Evolutionary conservation across 2,888 invertebrate species (phyloP), one percentile per base, ranked within the genome.

Genomic region (Caenorhabditis sp.): DNA sequence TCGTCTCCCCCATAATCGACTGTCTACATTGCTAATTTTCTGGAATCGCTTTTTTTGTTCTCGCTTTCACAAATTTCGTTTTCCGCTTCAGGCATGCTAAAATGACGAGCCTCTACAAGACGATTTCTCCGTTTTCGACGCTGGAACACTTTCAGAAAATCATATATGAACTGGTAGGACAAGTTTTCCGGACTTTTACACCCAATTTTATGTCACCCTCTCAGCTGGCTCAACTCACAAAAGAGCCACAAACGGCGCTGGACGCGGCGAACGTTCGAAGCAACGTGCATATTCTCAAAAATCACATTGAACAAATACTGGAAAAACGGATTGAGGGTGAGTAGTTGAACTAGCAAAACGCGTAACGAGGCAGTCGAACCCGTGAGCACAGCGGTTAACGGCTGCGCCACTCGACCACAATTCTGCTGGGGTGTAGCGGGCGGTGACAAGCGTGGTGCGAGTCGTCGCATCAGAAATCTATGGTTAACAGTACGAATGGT

Each of bases 141-240:
- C 43, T 50, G 37, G 80, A 80, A 20, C 74, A 71, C 30, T 59
- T 63, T 35, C 77, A 77, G 61, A 77, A 77, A 43, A 71, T 65
- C 35, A 52, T 80, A 17, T 71, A 71, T 48, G 77, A 80, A 13
- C 35, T 80, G 77, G 80, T 80, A 2, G 27, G 30, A 7, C 7
- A 6, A 58, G 8, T 2, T 58, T 58, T 45, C n/a, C 5, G 7
- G 13, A 27, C n/a, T 55, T 4, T 17, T 22, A 4, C n/a, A 11
- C 11, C 37, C n/a, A 2, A 58, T 20, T 45, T 45, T 22, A n/a
- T n/a, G n/a, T n/a, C n/a, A n/a, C 9, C 7, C 39, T 75, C 50
- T 20, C 62, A 76, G 76, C 58, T 76, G 2, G 4, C 46, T 4
- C 62, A 76, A 30, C 56, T 76, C 35, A 27, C 68, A 2, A 56